Evolutionary conservation across 1,140 invertebrate genomes (phyloP), one percentile per base, ranked within the genome.

Genomic region (Drosophila arawakana): DNA sequence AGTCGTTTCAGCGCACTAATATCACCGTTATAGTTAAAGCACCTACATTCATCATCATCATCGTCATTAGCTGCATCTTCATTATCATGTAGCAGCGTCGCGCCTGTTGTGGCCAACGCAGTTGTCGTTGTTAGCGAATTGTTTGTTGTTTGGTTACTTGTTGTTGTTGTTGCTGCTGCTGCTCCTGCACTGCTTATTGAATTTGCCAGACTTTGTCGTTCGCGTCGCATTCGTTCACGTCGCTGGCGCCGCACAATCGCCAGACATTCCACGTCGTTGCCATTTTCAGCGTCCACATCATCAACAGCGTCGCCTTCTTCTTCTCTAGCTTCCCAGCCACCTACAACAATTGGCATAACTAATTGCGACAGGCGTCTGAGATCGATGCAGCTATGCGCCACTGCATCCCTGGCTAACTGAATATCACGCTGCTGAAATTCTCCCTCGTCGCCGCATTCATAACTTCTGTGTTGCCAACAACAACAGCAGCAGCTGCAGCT

Each of bases 11-110:
- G 61, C 65, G 66, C 71, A 89, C 84, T 86, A 91, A 90, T 91
- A 91, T 91, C 90, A 91, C 90, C 82, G 78, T 90, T 91, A 80
- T 81, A 85, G 80, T 86, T 91, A 91, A 90, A 91, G 90, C 90
- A 91, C 90, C 90, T 91, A 86, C 89, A 91, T 90, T 91, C 89
- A 86, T 90, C 80, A 77, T 83, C 78, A 73, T 81, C 72, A 55
- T 76, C 50, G 60, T 73, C 60, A 30, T 65, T 44, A 70, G 67
- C 69, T 15, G 5, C 18, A 21, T 71, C 62, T 37, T 69, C 67
- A 61, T 60, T 66, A 74, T 66, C 77, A 15, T 90, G 79, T 57
- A 76, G 73, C 77, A 84, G 54, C 58, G 54, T 35, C 46, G 65
- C 73, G 67, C 66, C 82, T 70, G 70, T 85, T 81, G 81, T 81